These are phyloP conservation scores for Lasioglossum lativentre DNA, from an alignment of 2,888 invertebrate species.

Conservation along the genomic window DNA sequence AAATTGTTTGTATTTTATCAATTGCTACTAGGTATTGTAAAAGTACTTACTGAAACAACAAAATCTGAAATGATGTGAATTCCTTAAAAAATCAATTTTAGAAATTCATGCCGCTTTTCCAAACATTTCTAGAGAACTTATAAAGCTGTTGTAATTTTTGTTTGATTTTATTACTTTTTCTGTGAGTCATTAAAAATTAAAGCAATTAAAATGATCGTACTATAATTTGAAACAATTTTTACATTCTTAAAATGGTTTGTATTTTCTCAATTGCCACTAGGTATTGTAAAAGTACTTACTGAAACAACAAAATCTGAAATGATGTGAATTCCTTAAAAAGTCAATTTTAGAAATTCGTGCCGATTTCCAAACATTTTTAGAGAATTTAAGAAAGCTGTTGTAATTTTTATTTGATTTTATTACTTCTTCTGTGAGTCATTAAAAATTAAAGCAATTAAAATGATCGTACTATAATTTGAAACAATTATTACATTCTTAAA, in stretches of 20 bases:
- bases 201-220: too few relatives aligned
- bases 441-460: too few relatives aligned
- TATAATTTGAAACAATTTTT: neutral
- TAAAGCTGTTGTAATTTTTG: too few relatives aligned
- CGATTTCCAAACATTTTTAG: neutral
- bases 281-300: too few relatives aligned
- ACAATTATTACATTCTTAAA: neutral
- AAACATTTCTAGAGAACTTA: neutral
- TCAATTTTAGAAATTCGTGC: neutral
- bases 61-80: neutral
- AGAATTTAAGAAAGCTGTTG: neutral
- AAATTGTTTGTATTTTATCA: too few relatives aligned
- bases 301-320: neutral
- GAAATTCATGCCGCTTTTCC: neutral
- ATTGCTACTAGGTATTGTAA: too few relatives aligned
- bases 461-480: too few relatives aligned
- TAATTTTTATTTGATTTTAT: neutral
- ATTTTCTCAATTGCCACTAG: neutral
- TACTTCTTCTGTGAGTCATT: neutral
- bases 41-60: neutral
- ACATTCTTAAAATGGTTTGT: too few relatives aligned
- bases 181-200: neutral
- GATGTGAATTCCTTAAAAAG: neutral
- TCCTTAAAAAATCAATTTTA: neutral
- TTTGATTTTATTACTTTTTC: neutral